phyloP scores from a whole-genome alignment of 2,797 vertebrate genomes.

The Poeciliopsis paucimaculata region DNA sequence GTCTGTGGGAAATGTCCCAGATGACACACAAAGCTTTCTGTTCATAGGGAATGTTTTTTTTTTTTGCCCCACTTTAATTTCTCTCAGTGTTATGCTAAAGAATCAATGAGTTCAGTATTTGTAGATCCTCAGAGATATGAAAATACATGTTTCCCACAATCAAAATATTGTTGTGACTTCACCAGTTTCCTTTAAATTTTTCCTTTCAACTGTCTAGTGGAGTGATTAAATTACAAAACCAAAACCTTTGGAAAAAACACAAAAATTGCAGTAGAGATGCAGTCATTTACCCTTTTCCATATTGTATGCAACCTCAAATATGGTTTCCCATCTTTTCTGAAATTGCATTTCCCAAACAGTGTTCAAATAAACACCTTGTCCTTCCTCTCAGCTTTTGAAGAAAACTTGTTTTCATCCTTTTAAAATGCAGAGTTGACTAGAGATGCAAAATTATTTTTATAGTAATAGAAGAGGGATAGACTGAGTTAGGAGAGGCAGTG shows the following conservation, averaged over 20 bases:
- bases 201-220: conserved; percentile 22
- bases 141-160: conserved; percentile 3
- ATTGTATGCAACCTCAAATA: conserved; percentile 30
- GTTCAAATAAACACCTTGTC: conserved; percentile 29
- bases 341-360: conserved; percentile 45
- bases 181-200: conserved; percentile 17
- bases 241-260: conserved; percentile 39
- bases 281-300: conserved; percentile 11
- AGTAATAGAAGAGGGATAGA: conserved; percentile 39
- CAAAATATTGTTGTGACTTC: conserved; percentile 23
- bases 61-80: neutral
- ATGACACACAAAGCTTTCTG: neutral
- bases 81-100: neutral
- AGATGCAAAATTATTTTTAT: conserved; percentile 33
- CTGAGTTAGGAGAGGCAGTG: neutral
- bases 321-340: conserved; percentile 20
- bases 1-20: neutral
- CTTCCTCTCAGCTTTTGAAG: conserved; percentile 1
- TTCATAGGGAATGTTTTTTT: neutral
- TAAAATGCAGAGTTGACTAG: conserved; percentile 33
- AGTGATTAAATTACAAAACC: conserved; percentile 48
- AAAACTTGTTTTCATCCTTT: conserved; percentile 25
- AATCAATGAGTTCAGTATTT: conserved; percentile 10
- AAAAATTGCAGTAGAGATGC: conserved; percentile 24
- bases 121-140: neutral